A percentile compares a stretch with the other conserved stretches of the same genome.
These are phyloP conservation scores for Crotophaga sulcirostris DNA, from an alignment of 2,113 vertebrate species.

Conservation along the genomic window DNA sequence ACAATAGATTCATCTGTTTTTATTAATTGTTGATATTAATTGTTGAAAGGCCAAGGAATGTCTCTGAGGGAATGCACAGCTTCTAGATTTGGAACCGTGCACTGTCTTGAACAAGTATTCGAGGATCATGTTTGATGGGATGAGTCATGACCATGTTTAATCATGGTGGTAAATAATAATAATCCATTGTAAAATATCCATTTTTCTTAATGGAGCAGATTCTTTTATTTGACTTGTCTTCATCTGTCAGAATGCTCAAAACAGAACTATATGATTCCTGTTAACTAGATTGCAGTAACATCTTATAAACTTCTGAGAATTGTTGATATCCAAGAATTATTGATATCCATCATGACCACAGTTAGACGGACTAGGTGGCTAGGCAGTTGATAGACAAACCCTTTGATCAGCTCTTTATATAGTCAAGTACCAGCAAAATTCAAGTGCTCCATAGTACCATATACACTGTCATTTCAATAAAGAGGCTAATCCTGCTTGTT, in stretches of 20 bases:
- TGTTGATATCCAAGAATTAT: neutral
- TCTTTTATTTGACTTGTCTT: neutral
- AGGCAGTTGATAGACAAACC: neutral
- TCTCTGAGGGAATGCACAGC: neutral
- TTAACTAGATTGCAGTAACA: neutral
- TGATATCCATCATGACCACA: rapidly evolving
- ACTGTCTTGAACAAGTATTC: neutral
- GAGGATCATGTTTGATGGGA: neutral
- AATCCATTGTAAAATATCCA: neutral
- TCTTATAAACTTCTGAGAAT: neutral
- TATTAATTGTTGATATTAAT: neutral
- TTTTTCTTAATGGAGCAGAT: neutral
- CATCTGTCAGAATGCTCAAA: neutral
- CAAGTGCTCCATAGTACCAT: neutral
- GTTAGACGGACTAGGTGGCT: neutral
- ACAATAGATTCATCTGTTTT: neutral
- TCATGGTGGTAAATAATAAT: neutral
- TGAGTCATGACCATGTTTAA: neutral
- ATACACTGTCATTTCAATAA: neutral
- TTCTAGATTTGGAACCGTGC: neutral
- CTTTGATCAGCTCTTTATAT: neutral
- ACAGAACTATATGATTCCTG: neutral
- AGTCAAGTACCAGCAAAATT: neutral
- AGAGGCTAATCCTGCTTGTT: neutral
- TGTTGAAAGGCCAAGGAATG: neutral